These are phyloP conservation scores for Nyctibius bracteatus DNA, from an alignment of 2,113 vertebrate genomes.

Conservation along the genomic window DNA sequence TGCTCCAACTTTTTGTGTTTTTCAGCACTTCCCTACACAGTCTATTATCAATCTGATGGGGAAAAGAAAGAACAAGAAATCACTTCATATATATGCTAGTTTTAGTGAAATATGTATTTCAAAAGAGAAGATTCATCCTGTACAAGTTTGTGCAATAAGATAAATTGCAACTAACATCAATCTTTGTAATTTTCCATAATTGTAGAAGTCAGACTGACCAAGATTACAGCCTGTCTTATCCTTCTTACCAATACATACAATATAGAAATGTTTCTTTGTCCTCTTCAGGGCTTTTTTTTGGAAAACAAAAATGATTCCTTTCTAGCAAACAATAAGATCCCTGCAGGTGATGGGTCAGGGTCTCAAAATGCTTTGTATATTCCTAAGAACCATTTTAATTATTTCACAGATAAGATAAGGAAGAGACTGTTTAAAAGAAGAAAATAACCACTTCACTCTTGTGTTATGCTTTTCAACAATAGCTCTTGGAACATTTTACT, in stretches of 20 bases:
- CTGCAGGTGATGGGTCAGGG: not conserved
- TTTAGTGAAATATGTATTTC: constrained; percentile 51
- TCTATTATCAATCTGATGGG: constrained; percentile 54
- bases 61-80: constrained; percentile 44
- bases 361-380: not conserved
- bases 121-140: not conserved
- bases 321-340: not conserved
- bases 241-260: not conserved
- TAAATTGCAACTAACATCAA: constrained; percentile 20
- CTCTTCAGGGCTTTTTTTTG: not conserved
- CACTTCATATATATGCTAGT: not conserved
- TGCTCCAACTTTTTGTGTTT: constrained; percentile 47
- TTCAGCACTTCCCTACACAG: constrained; percentile 47
- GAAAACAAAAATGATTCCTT: not conserved
- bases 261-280: not conserved
- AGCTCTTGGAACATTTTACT: not conserved
- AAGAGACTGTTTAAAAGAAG: not conserved
- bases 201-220: constrained; percentile 42
- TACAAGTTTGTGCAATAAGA: constrained; percentile 21
- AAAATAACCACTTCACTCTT: not conserved
- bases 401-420: not conserved
- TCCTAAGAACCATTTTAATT: not conserved
- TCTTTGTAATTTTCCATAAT: constrained; percentile 1
- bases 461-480: not conserved
- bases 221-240: constrained; percentile 32